Base-by-base conservation (phyloP, 2,888 invertebrate genomes). In the Anticlea derivata region DNA sequence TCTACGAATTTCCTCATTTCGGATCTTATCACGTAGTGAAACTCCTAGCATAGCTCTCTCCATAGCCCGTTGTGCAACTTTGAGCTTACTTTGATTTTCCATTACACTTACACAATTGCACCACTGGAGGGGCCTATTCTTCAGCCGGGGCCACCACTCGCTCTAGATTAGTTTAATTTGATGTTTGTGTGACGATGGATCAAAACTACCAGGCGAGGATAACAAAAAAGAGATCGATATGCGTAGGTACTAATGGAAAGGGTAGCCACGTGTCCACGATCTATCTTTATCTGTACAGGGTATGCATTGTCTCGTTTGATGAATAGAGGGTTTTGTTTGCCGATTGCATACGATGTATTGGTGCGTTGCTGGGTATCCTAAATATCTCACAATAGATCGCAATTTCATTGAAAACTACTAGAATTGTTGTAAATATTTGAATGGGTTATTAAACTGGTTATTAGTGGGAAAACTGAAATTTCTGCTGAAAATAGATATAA, bases 161-260 rank as follows among this genome's bases (percentile, higher is more conserved):
- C 4, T 17, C 2, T 17, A 4, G 17, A 17, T 4, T 3, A 20
- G 20, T 35, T 35, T 35, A 23, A 35, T 23, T 64, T 65, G 39
- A 44, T 58, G 60, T 34, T 23, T 0, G 37, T 47, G 59, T 65
- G 48, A 70, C 76, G 2, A 38, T 38, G 26, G 13, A 13, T 13
- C 26, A 17, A 26, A 38, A 5, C 13, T 40, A 40, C 29, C 40
- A 40, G 40, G 40, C 29, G 29, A 10, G 2, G 22, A 40, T 40
- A 40, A 22, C 29, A 29, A 20, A 22, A 22, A 22, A 3, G 26
- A 7, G 11, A 40, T 40, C 40, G 29, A 30, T 40, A 24, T 8
- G 23, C 23, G 23, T 24, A 7, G 2, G 12, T 12, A 31, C 12
- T n/a, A n/a, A n/a, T n/a, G n/a, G n/a, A n/a, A n/a, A n/a, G n/a